These are phyloP conservation scores for Yponomeuta plumbellus DNA, from an alignment of 2,888 invertebrate species.

Conservation along the genomic window DNA sequence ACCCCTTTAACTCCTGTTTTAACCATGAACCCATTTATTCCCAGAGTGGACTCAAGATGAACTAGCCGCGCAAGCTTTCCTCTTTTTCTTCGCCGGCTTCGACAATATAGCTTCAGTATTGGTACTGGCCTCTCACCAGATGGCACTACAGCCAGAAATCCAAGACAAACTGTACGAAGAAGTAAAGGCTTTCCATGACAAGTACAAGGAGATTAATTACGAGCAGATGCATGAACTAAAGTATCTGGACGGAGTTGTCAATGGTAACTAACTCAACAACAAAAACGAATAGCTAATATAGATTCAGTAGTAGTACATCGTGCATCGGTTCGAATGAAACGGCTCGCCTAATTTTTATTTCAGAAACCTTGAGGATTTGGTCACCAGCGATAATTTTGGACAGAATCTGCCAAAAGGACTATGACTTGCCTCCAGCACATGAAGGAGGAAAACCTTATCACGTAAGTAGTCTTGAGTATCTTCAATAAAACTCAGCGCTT, in stretches of 20 bases:
- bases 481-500: neutral
- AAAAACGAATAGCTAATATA: too few species aligned
- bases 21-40: constrained; percentile 22
- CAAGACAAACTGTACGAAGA: constrained; percentile 32
- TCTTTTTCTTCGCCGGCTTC: constrained; percentile 67
- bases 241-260: constrained; percentile 53
- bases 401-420: constrained; percentile 64
- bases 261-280: constrained; percentile 46
- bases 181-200: neutral
- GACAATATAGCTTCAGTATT: constrained; percentile 58
- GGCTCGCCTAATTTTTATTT: constrained; percentile 15
- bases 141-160: constrained; percentile 54
- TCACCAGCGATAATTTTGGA: constrained; percentile 63
- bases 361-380: constrained; percentile 71
- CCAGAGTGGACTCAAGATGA: constrained; percentile 59
- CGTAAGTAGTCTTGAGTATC: constrained; percentile 13
- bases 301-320: neutral
- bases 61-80: constrained; percentile 57
- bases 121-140: constrained; percentile 41
- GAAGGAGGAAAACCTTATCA: constrained; percentile 18
- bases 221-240: constrained; percentile 39
- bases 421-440: constrained; percentile 48
- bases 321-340: neutral
- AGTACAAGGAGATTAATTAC: constrained; percentile 23
- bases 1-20: too few species aligned